phyloP scores from a whole-genome alignment of 2,797 vertebrate species.

The Cichlasoma orientale region DNA sequence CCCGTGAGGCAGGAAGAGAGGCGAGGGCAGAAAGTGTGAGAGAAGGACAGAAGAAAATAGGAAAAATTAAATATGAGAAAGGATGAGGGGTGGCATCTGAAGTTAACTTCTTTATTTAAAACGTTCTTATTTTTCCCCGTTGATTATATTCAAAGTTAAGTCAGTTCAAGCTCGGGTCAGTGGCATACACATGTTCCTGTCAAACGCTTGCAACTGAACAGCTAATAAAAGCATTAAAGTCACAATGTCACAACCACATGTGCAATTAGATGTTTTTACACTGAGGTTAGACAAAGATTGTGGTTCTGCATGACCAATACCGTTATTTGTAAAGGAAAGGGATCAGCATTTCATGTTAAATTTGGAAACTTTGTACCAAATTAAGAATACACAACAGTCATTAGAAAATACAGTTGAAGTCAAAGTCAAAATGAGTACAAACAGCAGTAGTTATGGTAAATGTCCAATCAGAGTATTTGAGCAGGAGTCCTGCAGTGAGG shows the following conservation, averaged over 20 bases:
- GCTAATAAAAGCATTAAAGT: background rate
- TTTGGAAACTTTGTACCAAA: background rate
- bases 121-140: background rate
- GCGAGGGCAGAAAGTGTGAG: background rate
- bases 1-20: slow-evolving; percentile 40
- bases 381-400: background rate
- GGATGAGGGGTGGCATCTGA: background rate
- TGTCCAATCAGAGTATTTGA: slow-evolving; percentile 23
- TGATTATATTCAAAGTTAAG: background rate
- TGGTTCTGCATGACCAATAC: no score
- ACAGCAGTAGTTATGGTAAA: slow-evolving; percentile 36
- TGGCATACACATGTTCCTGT: background rate
- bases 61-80: background rate
- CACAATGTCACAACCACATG: background rate
- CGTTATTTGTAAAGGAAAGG: background rate
- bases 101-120: background rate
- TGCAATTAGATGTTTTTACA: background rate
- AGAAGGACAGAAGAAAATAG: background rate
- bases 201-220: background rate
- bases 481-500: slow-evolving; percentile 7
- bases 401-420: background rate
- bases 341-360: background rate
- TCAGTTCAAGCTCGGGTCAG: background rate
- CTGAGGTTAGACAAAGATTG: background rate
- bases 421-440: background rate